Evolutionary conservation across 2,797 vertebrate genomes (phyloP), one percentile per base, ranked within the genome.

Genomic region (Mormyrus proboscirostris): DNA sequence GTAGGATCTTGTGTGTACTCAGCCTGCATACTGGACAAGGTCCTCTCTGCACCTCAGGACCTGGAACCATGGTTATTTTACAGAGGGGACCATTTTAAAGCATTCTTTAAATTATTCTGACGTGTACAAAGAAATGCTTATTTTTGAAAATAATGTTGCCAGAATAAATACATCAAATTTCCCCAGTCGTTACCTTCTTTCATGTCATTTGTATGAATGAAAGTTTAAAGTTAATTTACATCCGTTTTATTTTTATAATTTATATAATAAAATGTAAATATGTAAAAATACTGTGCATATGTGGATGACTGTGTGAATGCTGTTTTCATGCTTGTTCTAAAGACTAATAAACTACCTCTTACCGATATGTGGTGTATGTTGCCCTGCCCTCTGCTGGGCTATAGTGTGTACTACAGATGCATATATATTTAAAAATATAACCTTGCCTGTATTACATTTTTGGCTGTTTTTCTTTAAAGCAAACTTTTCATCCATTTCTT

Each of bases 221-320:
- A 90, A 89, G 88, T 91, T 83, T 91, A 91, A 90, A 91, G 92
- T 91, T 90, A 91, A 92, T 92, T 92, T 90, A 90, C 88, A 89
- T 90, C 65, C 38, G 88, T 92, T 93, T 90, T 93, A 92, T 92
- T 93, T 92, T 93, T 92, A 92, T 92, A 92, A 49, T 89, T 92
- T 93, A 92, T 90, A 91, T 90, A 88, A 88, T 87, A 65, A 90
- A 51, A 90, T 90, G 85, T 89, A 90, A 86, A 93, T 91, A 91
- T 92, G 90, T 92, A 92, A 91, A 65, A 14, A 51, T 90, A 89
- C 88, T 88, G 90, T 90, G 84, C 88, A 87, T 89, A 89, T 89
- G 79, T 57, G 47, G 90, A 90, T 79, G 84, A 69, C 76, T 90
- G 88, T 91, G 88, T 91, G 92, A 91, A 91, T 91, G 90, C 83